Base-by-base conservation (phyloP, 2,113 vertebrate genomes). In the Perognathus longimembris region DNA sequence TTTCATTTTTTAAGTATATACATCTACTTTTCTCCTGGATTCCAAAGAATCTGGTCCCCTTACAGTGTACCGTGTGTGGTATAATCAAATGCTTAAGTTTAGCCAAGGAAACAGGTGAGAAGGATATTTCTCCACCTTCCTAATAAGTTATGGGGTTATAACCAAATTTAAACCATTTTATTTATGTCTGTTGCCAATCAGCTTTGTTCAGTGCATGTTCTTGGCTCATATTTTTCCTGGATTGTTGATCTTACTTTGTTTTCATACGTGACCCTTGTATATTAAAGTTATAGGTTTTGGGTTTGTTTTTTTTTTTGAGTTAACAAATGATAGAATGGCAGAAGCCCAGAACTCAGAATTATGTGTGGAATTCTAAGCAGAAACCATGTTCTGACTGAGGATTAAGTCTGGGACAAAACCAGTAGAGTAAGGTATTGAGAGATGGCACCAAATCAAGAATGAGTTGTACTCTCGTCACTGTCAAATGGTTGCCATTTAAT, bases 221-320 rank as follows among this genome's bases (percentile, higher is more conserved):
- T 80, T 79, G 42, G 14, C 45, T 17, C 12, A 66, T 78, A 93
- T 85, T 74, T 42, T 59, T 86, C 61, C 40, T 45, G 45, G 21
- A 7, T 38, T 80, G 14, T 79, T 85, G 61, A 4, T 57, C 8
- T 66, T 75, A 69, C 30, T 40, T 74, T 59, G 22, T 80, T 88
- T 42, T 42, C 10, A 59, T 36, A 34, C 9, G 28, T 79, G 50
- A 50, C 5, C 78, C 80, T 63, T 63, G 26, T 73, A 30, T 66
- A 87, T 67, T 80, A n/a, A 89, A 21, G 9, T 45, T 34, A 3
- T 40, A n/a, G 6, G n/a, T n/a, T n/a, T n/a, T n/a, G n/a, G n/a
- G n/a, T n/a, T n/a, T n/a, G n/a, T n/a, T n/a, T n/a, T 79, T 67
- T 38, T 84, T 91, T 63, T 66, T 6, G 50, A 71, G 21, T 94